A percentile compares a stretch with the other conserved stretches of the same genome.
Conservation (phyloP, 2,888 invertebrate species). For the Steinernema carpocapsae region DNA sequence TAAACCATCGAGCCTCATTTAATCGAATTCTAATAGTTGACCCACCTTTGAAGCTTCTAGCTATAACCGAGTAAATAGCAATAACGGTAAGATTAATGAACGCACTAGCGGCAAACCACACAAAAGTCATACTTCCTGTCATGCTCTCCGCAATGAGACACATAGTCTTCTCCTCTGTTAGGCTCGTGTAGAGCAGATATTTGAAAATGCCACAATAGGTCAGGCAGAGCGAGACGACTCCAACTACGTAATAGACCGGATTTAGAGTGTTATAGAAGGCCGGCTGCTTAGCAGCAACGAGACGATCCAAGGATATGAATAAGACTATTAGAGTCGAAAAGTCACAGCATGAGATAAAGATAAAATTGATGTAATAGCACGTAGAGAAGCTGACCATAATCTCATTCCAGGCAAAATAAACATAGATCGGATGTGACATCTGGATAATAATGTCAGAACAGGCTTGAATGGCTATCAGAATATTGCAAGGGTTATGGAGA, state of each 20-base stretch:
- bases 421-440: background rate
- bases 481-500: background rate
- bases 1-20: background rate
- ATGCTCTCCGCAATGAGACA: background rate
- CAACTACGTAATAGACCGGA: background rate
- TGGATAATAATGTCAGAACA: no score
- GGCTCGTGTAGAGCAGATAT: background rate
- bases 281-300: background rate
- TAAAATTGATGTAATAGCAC: conserved; percentile 4
- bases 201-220: background rate
- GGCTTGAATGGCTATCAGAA: background rate
- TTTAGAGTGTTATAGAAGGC: background rate
- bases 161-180: background rate
- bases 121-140: background rate
- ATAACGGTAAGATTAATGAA: background rate
- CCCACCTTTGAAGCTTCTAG: background rate
- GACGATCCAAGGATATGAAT: conserved; percentile 13
- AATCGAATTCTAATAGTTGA: no score
- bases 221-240: background rate
- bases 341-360: background rate
- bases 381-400: background rate
- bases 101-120: background rate
- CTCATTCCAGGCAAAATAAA: background rate
- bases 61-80: background rate
- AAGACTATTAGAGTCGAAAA: background rate